Evolutionary conservation across 1,140 invertebrate species (phyloP), one percentile per base, ranked within the genome.

Genomic region (Trypoxylus dichotomus): DNA sequence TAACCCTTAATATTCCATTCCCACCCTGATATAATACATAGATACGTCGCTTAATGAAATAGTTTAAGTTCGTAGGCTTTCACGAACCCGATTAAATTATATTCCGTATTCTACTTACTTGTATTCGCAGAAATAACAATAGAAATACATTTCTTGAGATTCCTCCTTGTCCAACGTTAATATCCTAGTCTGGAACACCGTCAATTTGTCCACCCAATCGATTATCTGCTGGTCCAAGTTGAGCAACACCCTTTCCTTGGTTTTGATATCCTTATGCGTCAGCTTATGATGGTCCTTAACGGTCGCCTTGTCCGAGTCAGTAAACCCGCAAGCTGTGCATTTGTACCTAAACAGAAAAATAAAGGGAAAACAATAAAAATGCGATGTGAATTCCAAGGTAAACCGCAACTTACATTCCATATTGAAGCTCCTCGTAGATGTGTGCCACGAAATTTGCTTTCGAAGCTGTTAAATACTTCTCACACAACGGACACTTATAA

Each of bases 401-500:
- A n/a, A n/a, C 2, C n/a, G 54, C 8, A 29, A 29, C 63, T 83
- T 82, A 89, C 87, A 86, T 88, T 15, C 85, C 82, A 79, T 90
- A 90, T 27, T 88, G 86, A 2, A 90, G 79, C 79, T 91, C 90
- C 25, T 88, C 85, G 74, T 86, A 91, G 27, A 91, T 79, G 83
- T 91, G 90, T 78, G 89, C 87, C 13, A 87, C 83, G 78, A 91
- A 87, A 42, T 90, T 88, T 3, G 86, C 83, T n/a, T 87, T 86
- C 42, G 87, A 87, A 24, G 86, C 89, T 0, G 88, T 87, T 74
- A 87, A 88, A 78, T 88, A 90, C 7, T 83, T 78, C 7, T 85
- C 82, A 78, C 90, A 91, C n/a, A 89, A 82, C 0, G 90, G 88
- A 81, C 90, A 91, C 27, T 83, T 82, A 77, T 86, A 90, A 24